These are phyloP conservation scores for Turdus rufiventris DNA, from an alignment of 2,113 vertebrate genomes.

Conservation along the genomic window DNA sequence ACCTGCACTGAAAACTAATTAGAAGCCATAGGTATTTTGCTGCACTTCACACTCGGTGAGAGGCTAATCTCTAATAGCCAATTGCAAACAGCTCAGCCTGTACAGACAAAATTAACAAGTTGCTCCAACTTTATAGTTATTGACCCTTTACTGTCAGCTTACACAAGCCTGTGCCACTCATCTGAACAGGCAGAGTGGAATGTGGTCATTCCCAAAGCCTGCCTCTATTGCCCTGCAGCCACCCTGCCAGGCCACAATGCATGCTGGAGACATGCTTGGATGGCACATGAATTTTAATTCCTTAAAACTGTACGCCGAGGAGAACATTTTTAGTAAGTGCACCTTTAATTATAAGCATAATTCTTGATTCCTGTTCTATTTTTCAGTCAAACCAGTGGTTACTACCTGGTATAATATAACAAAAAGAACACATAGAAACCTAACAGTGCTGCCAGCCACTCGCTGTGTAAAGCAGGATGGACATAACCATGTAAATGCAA, in stretches of 20 bases:
- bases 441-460: not conserved
- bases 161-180: not conserved
- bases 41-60: not conserved
- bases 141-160: too few relatives aligned
- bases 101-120: not conserved
- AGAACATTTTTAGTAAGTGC: not conserved
- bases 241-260: not conserved
- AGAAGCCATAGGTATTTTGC: not conserved
- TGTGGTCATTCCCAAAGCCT: fast-evolving
- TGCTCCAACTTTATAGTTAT: fast-evolving
- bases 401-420: fast-evolving
- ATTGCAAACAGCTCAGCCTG: not conserved
- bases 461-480: not conserved
- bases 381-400: not conserved
- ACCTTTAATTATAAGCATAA: not conserved
- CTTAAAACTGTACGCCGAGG: not conserved
- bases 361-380: not conserved
- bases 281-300: not conserved
- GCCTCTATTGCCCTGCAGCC: not conserved
- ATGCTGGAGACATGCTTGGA: not conserved
- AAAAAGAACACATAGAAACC: not conserved
- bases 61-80: not conserved
- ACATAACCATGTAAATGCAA: not conserved
- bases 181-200: fast-evolving
- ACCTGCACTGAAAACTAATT: not conserved